Conservation (phyloP, 1,140 invertebrate genomes). For the Bombus polaris region DNA sequence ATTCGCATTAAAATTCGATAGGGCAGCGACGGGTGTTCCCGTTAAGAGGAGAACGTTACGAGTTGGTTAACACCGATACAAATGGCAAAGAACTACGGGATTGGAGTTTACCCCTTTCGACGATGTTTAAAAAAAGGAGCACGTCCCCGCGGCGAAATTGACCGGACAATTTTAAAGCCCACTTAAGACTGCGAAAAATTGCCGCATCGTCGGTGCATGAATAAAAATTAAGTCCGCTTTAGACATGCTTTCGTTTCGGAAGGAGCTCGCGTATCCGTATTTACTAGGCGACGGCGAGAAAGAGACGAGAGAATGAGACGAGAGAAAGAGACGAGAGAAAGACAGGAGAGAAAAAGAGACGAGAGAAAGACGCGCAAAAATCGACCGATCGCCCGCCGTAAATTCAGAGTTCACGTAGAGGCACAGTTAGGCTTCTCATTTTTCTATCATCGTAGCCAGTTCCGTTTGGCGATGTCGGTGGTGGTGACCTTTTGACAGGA, state of each 20-base stretch:
- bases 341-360: no score
- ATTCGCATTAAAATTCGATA: slow-evolving; percentile 20
- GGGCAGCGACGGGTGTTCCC: not conserved
- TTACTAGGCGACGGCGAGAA: slow-evolving; percentile 36
- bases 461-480: not conserved
- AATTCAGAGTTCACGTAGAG: slow-evolving; percentile 24
- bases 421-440: no score
- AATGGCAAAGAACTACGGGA: not conserved
- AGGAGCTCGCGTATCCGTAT: slow-evolving; percentile 60
- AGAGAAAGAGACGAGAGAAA: no score
- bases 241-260: slow-evolving; percentile 42
- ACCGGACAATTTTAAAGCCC: slow-evolving; percentile 83
- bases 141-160: slow-evolving; percentile 81
- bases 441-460: slow-evolving; percentile 17
- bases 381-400: not conserved
- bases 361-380: no score
- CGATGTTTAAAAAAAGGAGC: slow-evolving; percentile 81
- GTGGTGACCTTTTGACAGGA: slow-evolving; percentile 28
- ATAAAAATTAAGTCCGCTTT: slow-evolving; percentile 79
- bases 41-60: not conserved
- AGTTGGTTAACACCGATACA: slow-evolving; percentile 41
- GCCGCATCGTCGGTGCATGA: slow-evolving; percentile 80
- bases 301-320: not conserved
- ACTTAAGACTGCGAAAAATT: slow-evolving; percentile 83
- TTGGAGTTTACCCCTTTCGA: slow-evolving; percentile 70